phyloP scores from a whole-genome alignment of 2,113 vertebrate species.

The Vidua macroura region DNA sequence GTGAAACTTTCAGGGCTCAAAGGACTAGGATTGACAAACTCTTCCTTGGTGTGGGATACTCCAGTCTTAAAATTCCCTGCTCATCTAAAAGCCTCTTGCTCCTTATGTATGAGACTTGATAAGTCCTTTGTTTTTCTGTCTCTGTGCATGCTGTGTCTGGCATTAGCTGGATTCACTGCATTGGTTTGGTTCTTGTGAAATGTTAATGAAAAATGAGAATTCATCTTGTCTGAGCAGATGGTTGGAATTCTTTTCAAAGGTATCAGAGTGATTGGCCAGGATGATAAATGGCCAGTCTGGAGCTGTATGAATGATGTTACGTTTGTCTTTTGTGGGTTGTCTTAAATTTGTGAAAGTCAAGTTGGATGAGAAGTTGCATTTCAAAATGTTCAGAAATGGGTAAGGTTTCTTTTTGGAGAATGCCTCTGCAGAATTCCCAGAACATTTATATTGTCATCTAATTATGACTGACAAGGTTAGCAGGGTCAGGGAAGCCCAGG shows the following conservation, averaged over 20 bases:
- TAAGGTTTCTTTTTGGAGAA: background rate
- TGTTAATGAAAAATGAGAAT: background rate
- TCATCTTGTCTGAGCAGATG: background rate
- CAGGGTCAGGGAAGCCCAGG: slow-evolving; percentile 2
- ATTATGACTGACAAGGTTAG: background rate
- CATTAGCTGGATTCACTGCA: background rate
- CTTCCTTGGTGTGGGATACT: background rate
- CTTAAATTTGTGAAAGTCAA: background rate
- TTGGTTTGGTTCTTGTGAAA: background rate
- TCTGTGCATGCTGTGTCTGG: background rate
- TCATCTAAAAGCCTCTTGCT: background rate
- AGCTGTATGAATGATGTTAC: background rate
- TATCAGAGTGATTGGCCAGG: background rate
- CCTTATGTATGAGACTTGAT: background rate
- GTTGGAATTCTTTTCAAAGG: background rate
- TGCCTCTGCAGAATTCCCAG: background rate
- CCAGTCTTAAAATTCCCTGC: background rate
- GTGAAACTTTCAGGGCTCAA: background rate
- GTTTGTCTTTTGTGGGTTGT: background rate
- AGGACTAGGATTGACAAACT: background rate
- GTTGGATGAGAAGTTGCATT: background rate
- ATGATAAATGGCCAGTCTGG: background rate
- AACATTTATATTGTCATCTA: background rate
- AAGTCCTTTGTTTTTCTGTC: background rate
- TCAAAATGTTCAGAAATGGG: background rate